Percentiles rank a stretch among this genome's conserved stretches.
phyloP scores from a whole-genome alignment of 2,888 invertebrate genomes.

The Hylaea fasciaria region DNA sequence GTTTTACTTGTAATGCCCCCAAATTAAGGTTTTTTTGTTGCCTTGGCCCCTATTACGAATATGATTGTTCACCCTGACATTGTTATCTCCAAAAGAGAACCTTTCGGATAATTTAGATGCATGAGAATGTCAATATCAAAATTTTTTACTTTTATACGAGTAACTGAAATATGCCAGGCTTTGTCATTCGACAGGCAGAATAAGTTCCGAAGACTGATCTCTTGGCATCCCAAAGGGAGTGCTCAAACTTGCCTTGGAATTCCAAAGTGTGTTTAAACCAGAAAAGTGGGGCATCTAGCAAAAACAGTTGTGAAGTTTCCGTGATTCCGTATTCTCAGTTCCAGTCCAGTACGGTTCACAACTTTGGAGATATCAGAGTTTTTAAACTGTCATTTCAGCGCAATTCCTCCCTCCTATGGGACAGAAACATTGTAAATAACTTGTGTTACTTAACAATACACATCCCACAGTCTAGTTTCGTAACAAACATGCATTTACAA shows the following conservation, averaged over 20 bases:
- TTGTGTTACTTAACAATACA: not conserved
- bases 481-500: too few species aligned
- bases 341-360: slow-evolving; percentile 20
- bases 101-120: slow-evolving; percentile 5
- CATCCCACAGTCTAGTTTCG: not conserved
- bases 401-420: slow-evolving; percentile 10
- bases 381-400: slow-evolving; percentile 22
- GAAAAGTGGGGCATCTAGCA: slow-evolving; percentile 20
- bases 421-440: slow-evolving; percentile 6
- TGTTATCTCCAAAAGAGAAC: slow-evolving; percentile 25
- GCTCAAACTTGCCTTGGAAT: slow-evolving; percentile 28
- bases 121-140: not conserved
- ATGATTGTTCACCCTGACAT: slow-evolving; percentile 24
- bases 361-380: slow-evolving; percentile 24
- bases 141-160: not conserved
- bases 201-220: slow-evolving; percentile 7
- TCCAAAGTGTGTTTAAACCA: slow-evolving; percentile 28
- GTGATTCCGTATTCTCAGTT: slow-evolving; percentile 17
- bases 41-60: slow-evolving; percentile 33
- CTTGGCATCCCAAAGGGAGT: slow-evolving; percentile 25
- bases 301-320: slow-evolving; percentile 26
- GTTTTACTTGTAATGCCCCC: slow-evolving; percentile 41
- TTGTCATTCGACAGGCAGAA: too few species aligned
- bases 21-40: slow-evolving; percentile 41
- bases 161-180: too few species aligned